phyloP scores from a whole-genome alignment of 2,888 invertebrate genomes.

The Cephus spinipes region DNA sequence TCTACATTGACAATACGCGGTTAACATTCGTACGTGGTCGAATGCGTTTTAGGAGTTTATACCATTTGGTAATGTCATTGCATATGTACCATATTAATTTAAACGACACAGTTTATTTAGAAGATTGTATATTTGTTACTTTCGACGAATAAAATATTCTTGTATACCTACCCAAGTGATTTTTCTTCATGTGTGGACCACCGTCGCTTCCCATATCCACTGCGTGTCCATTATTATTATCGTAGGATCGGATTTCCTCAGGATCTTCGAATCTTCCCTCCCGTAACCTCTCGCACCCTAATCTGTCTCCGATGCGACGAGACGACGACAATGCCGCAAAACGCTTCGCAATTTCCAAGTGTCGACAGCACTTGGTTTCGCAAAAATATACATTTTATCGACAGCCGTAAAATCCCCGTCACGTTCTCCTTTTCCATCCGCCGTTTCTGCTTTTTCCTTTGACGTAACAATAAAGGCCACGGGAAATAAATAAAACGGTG shows the following conservation, averaged over 20 bases:
- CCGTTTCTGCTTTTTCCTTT: too few species aligned
- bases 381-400: too few species aligned
- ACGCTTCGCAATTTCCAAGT: conserved; percentile 58
- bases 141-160: conserved; percentile 67
- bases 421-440: background rate
- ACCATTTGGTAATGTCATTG: conserved; percentile 5
- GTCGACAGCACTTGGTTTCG: conserved; percentile 52
- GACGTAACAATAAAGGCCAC: background rate
- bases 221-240: too few species aligned
- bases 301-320: background rate
- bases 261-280: background rate
- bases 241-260: background rate
- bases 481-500: background rate
- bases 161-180: conserved; percentile 58
- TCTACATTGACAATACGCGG: conserved; percentile 50
- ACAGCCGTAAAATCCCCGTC: background rate
- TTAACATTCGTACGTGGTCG: conserved; percentile 22
- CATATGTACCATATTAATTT: conserved; percentile 32
- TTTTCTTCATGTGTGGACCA: background rate
- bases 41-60: conserved; percentile 12
- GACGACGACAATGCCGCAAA: background rate
- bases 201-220: background rate
- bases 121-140: conserved; percentile 67
- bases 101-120: conserved; percentile 56
- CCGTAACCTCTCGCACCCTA: background rate